These are phyloP conservation scores for Drosophila anomalipes DNA, from an alignment of 2,888 invertebrate species.

Conservation along the genomic window DNA sequence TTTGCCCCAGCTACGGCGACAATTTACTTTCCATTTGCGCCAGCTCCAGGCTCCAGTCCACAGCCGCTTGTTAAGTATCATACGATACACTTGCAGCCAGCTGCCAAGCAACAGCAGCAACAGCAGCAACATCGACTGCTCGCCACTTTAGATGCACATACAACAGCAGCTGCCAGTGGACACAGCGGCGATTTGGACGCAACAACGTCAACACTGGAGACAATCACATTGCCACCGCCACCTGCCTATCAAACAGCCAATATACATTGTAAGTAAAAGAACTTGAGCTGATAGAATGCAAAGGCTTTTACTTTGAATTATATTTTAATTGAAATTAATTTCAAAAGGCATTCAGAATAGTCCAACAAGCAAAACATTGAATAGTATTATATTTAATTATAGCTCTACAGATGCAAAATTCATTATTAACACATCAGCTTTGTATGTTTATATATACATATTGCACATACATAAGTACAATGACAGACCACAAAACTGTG, in stretches of 20 bases:
- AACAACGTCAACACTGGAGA: constrained; percentile 56
- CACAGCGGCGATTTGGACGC: constrained; percentile 37
- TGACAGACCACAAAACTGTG: constrained; percentile 31
- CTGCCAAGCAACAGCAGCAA: constrained; percentile 63
- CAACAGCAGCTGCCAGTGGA: constrained; percentile 23
- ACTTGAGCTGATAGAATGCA: not conserved
- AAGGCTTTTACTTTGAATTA: not conserved
- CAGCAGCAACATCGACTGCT: constrained; percentile 66
- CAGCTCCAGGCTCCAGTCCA: constrained; percentile 49
- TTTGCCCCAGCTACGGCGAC: constrained; percentile 82
- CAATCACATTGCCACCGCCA: constrained; percentile 82
- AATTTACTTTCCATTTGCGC: constrained; percentile 84
- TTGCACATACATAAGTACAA: not conserved
- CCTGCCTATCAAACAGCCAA: constrained; percentile 85
- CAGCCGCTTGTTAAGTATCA: constrained; percentile 85
- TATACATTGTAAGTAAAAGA: constrained; percentile 83
- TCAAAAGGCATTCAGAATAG: not conserved
- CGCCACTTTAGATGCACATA: constrained; percentile 39
- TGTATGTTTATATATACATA: not conserved
- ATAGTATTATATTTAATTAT: not conserved
- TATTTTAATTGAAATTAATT: not conserved
- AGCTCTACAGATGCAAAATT: constrained; percentile 7
- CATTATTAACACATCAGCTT: constrained; percentile 40
- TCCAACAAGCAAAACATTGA: not conserved
- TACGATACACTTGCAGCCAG: constrained; percentile 84